These are phyloP conservation scores for Rhagoletis zephyria DNA, from an alignment of 1,140 invertebrate species.

Conservation along the genomic window DNA sequence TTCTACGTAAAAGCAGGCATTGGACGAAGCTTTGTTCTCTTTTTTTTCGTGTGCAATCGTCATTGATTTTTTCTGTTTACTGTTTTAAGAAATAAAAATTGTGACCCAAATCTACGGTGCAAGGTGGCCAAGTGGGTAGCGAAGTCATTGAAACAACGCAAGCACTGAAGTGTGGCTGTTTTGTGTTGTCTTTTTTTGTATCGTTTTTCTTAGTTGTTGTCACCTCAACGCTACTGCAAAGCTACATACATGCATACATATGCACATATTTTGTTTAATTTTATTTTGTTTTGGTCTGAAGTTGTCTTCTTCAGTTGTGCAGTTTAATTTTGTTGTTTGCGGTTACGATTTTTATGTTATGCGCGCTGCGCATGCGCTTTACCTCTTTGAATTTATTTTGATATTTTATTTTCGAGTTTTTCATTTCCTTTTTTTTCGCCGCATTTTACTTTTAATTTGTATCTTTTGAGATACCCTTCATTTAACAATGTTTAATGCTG, in stretches of 20 bases:
- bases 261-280: slow-evolving; percentile 25
- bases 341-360: slow-evolving; percentile 1
- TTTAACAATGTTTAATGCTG: slow-evolving; percentile 46
- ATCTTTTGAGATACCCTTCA: slow-evolving; percentile 24
- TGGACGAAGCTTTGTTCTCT: background rate
- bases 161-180: background rate
- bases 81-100: slow-evolving; percentile 32
- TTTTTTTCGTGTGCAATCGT: background rate
- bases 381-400: slow-evolving; percentile 9
- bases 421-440: background rate
- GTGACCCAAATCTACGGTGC: slow-evolving; percentile 43
- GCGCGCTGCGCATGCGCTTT: slow-evolving; percentile 23
- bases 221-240: slow-evolving; percentile 23
- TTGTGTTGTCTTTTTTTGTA: background rate
- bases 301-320: background rate
- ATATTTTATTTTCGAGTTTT: background rate
- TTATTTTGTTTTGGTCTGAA: slow-evolving; percentile 23
- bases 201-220: background rate
- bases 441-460: background rate
- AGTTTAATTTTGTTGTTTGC: slow-evolving; percentile 3
- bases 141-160: background rate
- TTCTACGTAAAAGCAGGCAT: background rate
- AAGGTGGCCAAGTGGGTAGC: slow-evolving; percentile 36
- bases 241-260: no score
- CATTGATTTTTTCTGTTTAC: background rate